Evolutionary conservation across 1,140 invertebrate species (phyloP), one percentile per base, ranked within the genome.

Genomic region (Atta colombica): DNA sequence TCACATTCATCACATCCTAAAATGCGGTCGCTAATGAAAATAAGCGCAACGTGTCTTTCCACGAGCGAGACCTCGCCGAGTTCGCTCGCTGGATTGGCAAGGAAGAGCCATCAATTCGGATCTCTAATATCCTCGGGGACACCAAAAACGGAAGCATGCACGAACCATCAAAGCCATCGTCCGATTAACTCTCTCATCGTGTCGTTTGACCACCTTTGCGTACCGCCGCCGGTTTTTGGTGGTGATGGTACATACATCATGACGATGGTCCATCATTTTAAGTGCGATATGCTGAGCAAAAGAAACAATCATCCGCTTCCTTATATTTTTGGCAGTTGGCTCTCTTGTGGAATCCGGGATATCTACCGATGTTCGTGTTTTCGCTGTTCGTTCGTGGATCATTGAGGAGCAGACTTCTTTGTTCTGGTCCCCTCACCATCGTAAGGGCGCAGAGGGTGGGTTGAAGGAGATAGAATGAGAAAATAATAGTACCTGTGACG

Each of bases 401-500:
- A 84, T 84, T 69, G 66, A 84, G 68, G 53, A 84, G 55, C 80
- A 74, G 55, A 60, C 8, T 35, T 51, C 45, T 53, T 21, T 63
- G n/a, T 68, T 68, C 77, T 80, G 63, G 49, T 80, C 77, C 71
- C 39, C 80, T 84, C 55, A 75, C 39, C 55, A 49, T 84, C 39
- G 55, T 51, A 49, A 18, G 18, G 21, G 21, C 28, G 25, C 16
- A 58, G 77, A 53, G 28, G 75, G 25, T 31, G 49, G 10, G 5
- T 75, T 39, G 72, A 35, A 35, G 63, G 53, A 45, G 14, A 74
- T 49, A 84, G 66, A 69, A 69, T 85, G 75, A 88, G 88, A 92
- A 90, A 92, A 92, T 71, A 89, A 91, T 93, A 91, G 91, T 97
- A 98, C 98, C 98, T 97, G 98, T 98, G 92, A 98, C 96, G 94